Base-by-base conservation (phyloP, 2,797 vertebrate genomes). In the Sparus aurata region DNA sequence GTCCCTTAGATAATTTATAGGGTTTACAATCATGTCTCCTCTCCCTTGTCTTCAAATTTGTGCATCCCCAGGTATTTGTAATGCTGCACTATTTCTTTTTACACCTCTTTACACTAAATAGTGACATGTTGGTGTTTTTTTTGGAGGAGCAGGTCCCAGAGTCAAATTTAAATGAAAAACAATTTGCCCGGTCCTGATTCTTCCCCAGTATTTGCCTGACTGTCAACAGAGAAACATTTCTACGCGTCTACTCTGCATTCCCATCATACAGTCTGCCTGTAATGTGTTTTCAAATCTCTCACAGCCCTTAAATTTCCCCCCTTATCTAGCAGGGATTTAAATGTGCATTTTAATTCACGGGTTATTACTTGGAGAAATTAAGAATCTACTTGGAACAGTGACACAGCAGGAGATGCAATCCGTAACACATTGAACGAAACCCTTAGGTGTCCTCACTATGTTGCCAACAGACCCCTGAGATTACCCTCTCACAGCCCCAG, bases 401-500 rank as follows among this genome's bases (percentile, higher is more conserved):
- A 58, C 22, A 27, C 18, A 72, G 18, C 11, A 75, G 63, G 60
- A 45, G 47, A 67, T 49, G 2, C 30, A 55, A 58, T 69, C 12
- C 77, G 30, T 55, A 55, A 70, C 30, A 30, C 34, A 53, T 20
- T 53, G 5, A 38, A 67, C 63, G 13, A 11, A 58, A 43, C 10
- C 49, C n/a, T 54, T 25, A 25, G 52, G 47, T 57, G 46, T 67
- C 52, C 20, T 70, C 43, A 9, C 53, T 52, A 6, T 46, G 57
- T 47, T 23, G 12, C 45, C 53, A 18, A 45, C 20, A 50, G 55
- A 27, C 67, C 20, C 38, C 34, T 57, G 15, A 69, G 20, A 1
- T 80, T 50, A 52, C 46, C 18, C 55, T n/a, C 50, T 61, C 50
- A 67, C 57, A 70, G 46, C 52, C 45, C 47, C 67, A 53, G 16